phyloP scores from a whole-genome alignment of 2,113 vertebrate species.

The Cochlearius cochlearius region DNA sequence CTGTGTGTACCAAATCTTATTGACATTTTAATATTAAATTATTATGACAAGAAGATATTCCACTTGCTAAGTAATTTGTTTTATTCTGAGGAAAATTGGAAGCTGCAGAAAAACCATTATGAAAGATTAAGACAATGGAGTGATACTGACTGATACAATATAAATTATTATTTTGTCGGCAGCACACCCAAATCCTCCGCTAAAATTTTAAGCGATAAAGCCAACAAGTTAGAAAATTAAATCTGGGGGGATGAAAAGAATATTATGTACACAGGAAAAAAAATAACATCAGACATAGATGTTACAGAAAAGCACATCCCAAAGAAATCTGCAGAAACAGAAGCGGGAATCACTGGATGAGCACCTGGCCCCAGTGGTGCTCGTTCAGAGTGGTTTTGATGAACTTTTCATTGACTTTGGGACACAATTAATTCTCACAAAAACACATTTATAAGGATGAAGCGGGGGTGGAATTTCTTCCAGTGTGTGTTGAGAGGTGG shows the following conservation, averaged over 20 bases:
- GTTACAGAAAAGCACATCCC: not conserved
- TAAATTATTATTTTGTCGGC: conserved; percentile 62
- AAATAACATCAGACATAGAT: not conserved
- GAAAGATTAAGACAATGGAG: conserved; percentile 70
- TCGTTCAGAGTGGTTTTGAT: not conserved
- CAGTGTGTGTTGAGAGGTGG: not conserved
- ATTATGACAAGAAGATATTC: conserved; percentile 74
- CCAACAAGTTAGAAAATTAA: conserved; percentile 69
- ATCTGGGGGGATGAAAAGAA: conserved; percentile 35
- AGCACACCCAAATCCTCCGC: conserved; percentile 36
- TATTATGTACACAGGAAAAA: conserved; percentile 5
- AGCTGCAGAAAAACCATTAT: conserved; percentile 72
- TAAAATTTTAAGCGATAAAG: conserved; percentile 61
- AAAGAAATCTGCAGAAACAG: not conserved
- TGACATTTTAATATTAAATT: conserved; percentile 77
- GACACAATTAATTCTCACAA: not conserved
- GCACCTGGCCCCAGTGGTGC: not conserved
- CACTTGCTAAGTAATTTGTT: conserved; percentile 75
- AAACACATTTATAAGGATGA: not conserved
- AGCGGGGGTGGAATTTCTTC: not conserved
- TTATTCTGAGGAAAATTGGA: conserved; percentile 70
- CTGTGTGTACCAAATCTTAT: conserved; percentile 71
- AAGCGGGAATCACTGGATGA: not conserved
- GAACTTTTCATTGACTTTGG: not conserved
- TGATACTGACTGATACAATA: conserved; percentile 65